These are phyloP conservation scores for Callipepla squamata DNA, from an alignment of 2,113 vertebrate genomes.

Conservation along the genomic window DNA sequence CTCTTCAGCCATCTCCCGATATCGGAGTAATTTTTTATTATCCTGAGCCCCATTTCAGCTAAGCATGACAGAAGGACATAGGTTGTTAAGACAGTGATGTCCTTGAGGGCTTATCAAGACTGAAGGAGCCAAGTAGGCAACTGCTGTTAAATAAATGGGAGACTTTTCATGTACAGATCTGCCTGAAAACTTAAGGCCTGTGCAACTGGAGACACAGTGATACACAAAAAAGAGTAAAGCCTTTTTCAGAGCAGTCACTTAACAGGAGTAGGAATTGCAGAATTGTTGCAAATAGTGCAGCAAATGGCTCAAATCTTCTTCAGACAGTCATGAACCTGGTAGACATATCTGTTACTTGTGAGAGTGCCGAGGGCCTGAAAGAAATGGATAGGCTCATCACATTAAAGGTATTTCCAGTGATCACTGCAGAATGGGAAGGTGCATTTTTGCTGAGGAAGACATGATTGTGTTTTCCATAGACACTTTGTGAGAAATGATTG, in stretches of 20 bases:
- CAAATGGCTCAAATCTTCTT: neutral
- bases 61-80: neutral
- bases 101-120: neutral
- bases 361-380: neutral
- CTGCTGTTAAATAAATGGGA: neutral
- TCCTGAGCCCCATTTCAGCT: neutral
- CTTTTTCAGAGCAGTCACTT: neutral
- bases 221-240: neutral
- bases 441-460: neutral
- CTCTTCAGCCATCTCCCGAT: neutral
- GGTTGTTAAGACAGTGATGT: neutral
- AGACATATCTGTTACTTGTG: rapidly evolving
- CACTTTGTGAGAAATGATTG: neutral
- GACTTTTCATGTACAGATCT: neutral
- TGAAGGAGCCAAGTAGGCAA: neutral
- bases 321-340: neutral
- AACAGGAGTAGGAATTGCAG: neutral
- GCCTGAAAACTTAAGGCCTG: neutral
- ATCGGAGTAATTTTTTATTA: neutral
- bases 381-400: neutral
- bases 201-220: neutral
- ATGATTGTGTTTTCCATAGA: neutral
- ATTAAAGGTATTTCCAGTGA: neutral
- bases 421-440: neutral
- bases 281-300: neutral